Evolutionary conservation across 2,797 vertebrate genomes (phyloP).

Genomic region (Liparis tanakae): DNA sequence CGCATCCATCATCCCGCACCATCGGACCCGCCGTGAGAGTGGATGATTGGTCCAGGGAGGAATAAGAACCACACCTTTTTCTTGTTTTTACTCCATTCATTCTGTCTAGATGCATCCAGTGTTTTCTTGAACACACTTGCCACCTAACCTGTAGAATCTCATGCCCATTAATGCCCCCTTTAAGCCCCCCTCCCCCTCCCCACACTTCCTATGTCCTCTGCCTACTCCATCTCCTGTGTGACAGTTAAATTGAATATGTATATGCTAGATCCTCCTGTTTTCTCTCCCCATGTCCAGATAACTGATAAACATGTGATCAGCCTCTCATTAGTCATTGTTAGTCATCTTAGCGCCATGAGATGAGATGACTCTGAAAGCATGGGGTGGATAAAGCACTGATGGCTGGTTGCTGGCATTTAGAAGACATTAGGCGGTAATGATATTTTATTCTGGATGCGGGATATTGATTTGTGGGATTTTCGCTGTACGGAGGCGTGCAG

Average conservation of each 20-base stretch:
- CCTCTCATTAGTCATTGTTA: constrained; percentile 73
- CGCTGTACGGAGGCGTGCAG: not conserved
- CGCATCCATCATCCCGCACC: constrained; percentile 68
- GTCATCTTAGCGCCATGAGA: constrained; percentile 63
- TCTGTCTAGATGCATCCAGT: constrained; percentile 72
- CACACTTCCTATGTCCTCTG: constrained; percentile 64
- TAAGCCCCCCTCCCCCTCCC: constrained; percentile 43
- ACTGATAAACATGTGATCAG: constrained; percentile 57
- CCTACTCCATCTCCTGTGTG: constrained; percentile 72
- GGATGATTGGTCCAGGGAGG: constrained; percentile 85
- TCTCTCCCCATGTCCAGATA: constrained; percentile 45
- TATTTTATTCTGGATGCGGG: constrained; percentile 3
- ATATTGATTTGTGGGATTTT: not conserved
- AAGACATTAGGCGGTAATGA: not conserved
- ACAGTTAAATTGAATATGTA: constrained; percentile 66
- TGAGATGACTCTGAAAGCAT: constrained; percentile 59
- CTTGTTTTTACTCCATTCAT: constrained; percentile 65
- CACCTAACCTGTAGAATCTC: constrained; percentile 73
- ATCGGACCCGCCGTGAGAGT: constrained; percentile 80
- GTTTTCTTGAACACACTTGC: constrained; percentile 66
- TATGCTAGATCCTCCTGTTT: constrained; percentile 64
- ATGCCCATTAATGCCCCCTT: constrained; percentile 70
- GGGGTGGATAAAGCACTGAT: constrained; percentile 80
- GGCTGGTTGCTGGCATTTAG: constrained; percentile 9
- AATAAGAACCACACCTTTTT: constrained; percentile 71